Conservation (phyloP, 2,888 invertebrate species). For the Pyrrhia umbra region DNA sequence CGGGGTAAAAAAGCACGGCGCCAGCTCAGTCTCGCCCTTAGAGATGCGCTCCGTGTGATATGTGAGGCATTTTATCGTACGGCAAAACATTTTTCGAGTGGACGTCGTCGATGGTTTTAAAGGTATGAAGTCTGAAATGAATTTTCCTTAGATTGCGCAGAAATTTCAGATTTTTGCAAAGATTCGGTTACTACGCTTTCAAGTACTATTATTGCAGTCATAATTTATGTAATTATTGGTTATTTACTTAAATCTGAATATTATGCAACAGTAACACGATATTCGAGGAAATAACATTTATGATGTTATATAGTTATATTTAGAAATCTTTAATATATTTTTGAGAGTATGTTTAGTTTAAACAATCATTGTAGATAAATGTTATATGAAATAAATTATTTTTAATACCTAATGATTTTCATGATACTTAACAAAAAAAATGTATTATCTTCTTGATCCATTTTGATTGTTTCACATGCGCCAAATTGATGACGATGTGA, state of each 20-base stretch:
- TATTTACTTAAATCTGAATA: too few species aligned
- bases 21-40: conserved; percentile 88
- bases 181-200: background rate
- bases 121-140: background rate
- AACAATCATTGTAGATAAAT: background rate
- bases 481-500: too few species aligned
- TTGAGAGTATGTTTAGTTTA: background rate
- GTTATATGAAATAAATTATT: background rate
- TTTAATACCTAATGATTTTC: too few species aligned
- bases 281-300: background rate
- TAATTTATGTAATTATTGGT: background rate
- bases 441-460: background rate
- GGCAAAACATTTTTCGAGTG: conserved; percentile 38
- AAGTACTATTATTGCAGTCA: background rate
- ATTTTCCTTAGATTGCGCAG: background rate
- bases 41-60: conserved; percentile 80
- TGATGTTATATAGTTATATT: background rate
- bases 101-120: conserved; percentile 9
- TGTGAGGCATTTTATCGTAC: conserved; percentile 77
- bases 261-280: background rate
- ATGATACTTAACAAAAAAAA: too few species aligned
- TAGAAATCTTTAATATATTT: background rate
- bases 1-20: conserved; percentile 89
- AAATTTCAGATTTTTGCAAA: background rate
- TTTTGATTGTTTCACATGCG: background rate